Conservation (phyloP, 2,797 vertebrate species). For the Sphenopsis melanotis region DNA sequence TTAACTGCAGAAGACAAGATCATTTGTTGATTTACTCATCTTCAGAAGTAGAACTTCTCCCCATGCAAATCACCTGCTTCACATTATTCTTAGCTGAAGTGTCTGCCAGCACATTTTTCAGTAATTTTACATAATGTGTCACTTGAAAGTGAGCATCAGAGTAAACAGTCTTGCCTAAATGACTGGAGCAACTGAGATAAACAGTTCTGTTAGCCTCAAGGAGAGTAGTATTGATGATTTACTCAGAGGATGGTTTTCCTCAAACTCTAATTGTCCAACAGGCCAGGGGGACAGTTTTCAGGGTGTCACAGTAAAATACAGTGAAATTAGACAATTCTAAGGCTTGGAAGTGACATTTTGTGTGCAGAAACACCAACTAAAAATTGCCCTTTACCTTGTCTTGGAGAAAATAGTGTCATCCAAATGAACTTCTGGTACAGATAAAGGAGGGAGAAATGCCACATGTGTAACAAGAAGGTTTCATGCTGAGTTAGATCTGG, state of each 20-base stretch:
- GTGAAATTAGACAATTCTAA: not conserved
- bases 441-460: not conserved
- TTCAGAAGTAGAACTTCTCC: not conserved
- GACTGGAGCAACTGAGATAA: not conserved
- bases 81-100: not conserved
- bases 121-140: not conserved
- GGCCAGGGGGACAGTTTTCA: not conserved
- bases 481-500: not conserved
- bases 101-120: not conserved
- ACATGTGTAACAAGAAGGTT: not conserved
- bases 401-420: not conserved
- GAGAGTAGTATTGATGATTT: not conserved
- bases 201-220: not conserved
- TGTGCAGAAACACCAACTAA: not conserved
- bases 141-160: constrained; percentile 17
- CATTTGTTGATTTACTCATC: not conserved
- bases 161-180: constrained; percentile 3
- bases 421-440: not conserved
- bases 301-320: not conserved
- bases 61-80: not conserved
- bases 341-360: not conserved
- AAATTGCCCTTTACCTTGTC: not conserved
- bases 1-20: not conserved
- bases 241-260: not conserved
- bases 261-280: not conserved